Percentiles rank a stretch among this genome's conserved stretches.
Evolutionary conservation across 2,797 vertebrate species (phyloP).

Genomic region (Hippopotamyrus pictus): DNA sequence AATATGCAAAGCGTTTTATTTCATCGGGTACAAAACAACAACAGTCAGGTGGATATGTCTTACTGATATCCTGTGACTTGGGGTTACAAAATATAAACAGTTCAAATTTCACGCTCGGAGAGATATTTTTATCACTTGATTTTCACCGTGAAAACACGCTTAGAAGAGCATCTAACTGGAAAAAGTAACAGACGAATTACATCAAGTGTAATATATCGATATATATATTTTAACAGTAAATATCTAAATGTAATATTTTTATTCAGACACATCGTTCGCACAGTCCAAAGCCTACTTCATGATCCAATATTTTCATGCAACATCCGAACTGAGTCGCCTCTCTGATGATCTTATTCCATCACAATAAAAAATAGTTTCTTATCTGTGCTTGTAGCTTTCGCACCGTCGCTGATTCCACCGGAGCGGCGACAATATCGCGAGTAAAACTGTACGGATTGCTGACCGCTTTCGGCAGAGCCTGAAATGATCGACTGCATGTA

Average conservation of each 20-base stretch:
- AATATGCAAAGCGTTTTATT: background rate
- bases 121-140: background rate
- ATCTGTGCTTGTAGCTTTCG: background rate
- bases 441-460: constrained; percentile 2
- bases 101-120: background rate
- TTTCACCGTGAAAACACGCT: background rate
- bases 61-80: background rate
- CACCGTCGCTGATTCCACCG: background rate
- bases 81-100: background rate
- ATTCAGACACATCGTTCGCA: background rate
- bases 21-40: background rate
- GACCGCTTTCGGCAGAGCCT: constrained; percentile 2
- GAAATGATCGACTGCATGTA: background rate
- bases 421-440: background rate
- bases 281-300: constrained; percentile 6
- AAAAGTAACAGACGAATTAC: no score
- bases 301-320: background rate
- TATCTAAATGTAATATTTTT: background rate
- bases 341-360: constrained; percentile 10
- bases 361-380: background rate
- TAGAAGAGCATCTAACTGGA: background rate
- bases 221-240: background rate
- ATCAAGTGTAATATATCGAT: background rate
- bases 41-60: background rate
- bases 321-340: background rate